These are phyloP conservation scores for Anoplius nigerrimus DNA, from an alignment of 2,888 invertebrate genomes.

Conservation along the genomic window DNA sequence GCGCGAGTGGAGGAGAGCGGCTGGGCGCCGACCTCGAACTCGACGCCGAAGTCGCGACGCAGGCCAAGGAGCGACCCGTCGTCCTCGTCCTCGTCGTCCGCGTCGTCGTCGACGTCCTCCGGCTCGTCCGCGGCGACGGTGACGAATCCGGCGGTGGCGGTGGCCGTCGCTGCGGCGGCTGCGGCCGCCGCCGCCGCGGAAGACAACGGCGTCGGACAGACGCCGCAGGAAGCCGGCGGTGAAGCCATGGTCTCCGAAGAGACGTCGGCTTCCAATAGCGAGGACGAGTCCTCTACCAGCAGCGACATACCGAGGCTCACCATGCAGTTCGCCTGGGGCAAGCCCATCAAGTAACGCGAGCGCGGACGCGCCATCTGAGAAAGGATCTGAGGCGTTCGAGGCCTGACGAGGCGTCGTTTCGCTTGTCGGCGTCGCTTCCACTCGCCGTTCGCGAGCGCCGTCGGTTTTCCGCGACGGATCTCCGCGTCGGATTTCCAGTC, in stretches of 20 bases:
- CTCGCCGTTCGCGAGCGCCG: too few species aligned
- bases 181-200: conserved; percentile 70
- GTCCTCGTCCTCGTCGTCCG: conserved; percentile 50
- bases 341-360: conserved; percentile 54
- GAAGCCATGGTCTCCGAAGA: conserved; percentile 82
- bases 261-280: conserved; percentile 71
- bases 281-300: conserved; percentile 71
- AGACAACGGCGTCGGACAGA: conserved; percentile 66
- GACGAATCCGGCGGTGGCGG: conserved; percentile 61
- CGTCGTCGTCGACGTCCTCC: conserved; percentile 34
- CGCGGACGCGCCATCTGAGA: neutral
- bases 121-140: conserved; percentile 37
- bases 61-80: conserved; percentile 66
- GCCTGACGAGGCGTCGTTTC: too few species aligned
- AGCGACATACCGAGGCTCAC: conserved; percentile 69
- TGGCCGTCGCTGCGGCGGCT: conserved; percentile 74
- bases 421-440: too few species aligned
- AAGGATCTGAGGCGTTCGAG: too few species aligned
- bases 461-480: too few species aligned
- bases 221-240: conserved; percentile 82
- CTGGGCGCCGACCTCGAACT: conserved; percentile 67
- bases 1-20: conserved; percentile 36
- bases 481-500: too few species aligned
- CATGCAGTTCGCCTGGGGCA: conserved; percentile 55
- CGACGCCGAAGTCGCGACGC: conserved; percentile 64